Conservation (phyloP, 2,113 vertebrate genomes). For the Perognathus longimembris region DNA sequence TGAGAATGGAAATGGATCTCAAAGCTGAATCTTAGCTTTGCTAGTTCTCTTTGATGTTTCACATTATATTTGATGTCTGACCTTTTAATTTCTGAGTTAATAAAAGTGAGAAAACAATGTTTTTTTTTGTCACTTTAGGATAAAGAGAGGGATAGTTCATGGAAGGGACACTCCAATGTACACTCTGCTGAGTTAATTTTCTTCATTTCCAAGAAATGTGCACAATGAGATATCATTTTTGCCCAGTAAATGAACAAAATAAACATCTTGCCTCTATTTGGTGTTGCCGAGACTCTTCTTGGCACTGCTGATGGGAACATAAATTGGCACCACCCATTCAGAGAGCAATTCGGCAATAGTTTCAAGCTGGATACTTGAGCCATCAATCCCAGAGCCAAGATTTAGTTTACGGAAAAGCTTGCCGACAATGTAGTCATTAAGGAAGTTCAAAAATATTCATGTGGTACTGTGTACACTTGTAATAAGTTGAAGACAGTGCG, state of each 20-base stretch:
- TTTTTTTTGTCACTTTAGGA: neutral
- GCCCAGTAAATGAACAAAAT: neutral
- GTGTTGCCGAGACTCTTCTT: neutral
- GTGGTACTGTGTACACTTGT: neutral
- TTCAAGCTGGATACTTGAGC: neutral
- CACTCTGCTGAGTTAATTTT: neutral
- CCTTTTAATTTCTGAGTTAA: neutral
- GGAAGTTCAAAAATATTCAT: neutral
- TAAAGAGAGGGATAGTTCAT: neutral
- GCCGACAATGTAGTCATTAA: too few species aligned
- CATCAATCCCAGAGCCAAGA: neutral
- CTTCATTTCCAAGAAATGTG: neutral
- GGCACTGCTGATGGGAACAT: neutral
- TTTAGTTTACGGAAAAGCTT: neutral
- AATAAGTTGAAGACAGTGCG: neutral
- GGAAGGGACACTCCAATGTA: neutral
- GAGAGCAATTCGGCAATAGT: neutral
- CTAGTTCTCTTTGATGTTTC: neutral
- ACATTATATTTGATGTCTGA: neutral
- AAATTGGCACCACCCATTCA: neutral
- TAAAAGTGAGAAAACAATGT: neutral
- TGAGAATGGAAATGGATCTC: neutral
- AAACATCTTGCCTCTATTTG: neutral
- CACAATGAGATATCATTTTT: neutral
- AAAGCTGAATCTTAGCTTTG: neutral